Evolutionary conservation across 2,113 vertebrate species (phyloP), one percentile per base, ranked within the genome.

Genomic region (Amphiprion percula): DNA sequence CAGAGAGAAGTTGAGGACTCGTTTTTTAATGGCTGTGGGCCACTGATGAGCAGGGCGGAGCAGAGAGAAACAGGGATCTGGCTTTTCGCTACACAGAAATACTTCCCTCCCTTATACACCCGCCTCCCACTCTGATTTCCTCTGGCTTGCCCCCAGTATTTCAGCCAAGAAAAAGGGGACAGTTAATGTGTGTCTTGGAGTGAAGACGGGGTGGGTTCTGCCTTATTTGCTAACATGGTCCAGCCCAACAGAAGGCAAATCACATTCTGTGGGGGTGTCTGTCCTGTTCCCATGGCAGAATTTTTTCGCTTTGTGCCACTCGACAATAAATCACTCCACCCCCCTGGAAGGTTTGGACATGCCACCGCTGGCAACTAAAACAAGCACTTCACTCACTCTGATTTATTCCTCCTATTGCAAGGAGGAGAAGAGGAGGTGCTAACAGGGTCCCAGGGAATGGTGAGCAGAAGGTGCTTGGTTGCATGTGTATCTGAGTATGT

Each of bases 231-330:
- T 87, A 83, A 87, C 76, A 88, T 19, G 46, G 79, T 82, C 88
- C 87, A 91, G 88, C 77, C 88, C 82, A 91, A 83, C 84, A 90
- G 91, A 90, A 87, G 89, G 88, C 81, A 85, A 86, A 89, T 87
- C 58, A 39, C 79, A 91, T 88, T 91, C 86, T 78, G 71, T 50
- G 76, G 83, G 84, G 79, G 59, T 62, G 79, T 86, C 75, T 63
- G 60, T 85, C 87, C 88, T 82, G 85, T 88, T 93, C 86, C 84
- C 83, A 87, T 79, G 84, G 86, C 83, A 85, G 78, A 86, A 81
- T 86, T 79, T 72, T 77, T 85, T 85, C 53, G 68, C 78, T 87
- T 87, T 72, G 60, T 82, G 80, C 82, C 76, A 88, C 74, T 80
- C 63, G 50, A 89, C 84, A 87, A 92, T 91, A 91, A 93, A 92